phyloP scores from a whole-genome alignment of 2,888 invertebrate genomes.

The Xestia xanthographa region DNA sequence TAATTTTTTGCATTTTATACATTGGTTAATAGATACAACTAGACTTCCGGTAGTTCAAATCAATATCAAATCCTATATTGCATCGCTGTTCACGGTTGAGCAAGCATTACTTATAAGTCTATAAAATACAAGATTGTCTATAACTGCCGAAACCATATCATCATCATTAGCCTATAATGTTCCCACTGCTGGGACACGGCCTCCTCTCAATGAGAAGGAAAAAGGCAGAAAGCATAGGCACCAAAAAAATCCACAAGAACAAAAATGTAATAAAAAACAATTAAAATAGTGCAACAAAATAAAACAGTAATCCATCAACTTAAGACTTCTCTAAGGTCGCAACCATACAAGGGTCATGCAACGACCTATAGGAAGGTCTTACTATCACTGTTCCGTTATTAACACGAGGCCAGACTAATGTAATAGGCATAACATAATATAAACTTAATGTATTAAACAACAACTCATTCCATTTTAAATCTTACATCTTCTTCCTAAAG shows the following conservation, averaged over 20 bases:
- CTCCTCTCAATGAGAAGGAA: too few relatives aligned
- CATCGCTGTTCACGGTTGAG: not conserved
- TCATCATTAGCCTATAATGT: too few relatives aligned
- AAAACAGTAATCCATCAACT: constrained; percentile 33
- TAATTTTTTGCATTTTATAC: constrained; percentile 4
- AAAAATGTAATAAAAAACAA: not conserved
- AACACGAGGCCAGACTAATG: constrained; percentile 50
- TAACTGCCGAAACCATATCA: too few relatives aligned
- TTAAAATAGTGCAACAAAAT: constrained; percentile 19
- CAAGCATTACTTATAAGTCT: not conserved
- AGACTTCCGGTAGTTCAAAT: not conserved
- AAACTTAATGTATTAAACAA: constrained; percentile 3
- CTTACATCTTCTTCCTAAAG: constrained; percentile 14
- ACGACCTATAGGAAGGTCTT: constrained; percentile 56
- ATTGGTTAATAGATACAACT: not conserved
- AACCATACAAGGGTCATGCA: constrained; percentile 39
- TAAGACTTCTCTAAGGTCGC: constrained; percentile 40
- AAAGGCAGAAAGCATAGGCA: not conserved
- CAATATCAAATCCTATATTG: not conserved
- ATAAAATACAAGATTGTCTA: not conserved
- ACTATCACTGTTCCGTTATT: constrained; percentile 55
- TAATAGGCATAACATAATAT: constrained; percentile 35
- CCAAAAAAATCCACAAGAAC: not conserved
- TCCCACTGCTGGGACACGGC: too few relatives aligned
- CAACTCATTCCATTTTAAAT: constrained; percentile 2